Evolutionary conservation across 2,888 invertebrate species (phyloP), one percentile per base, ranked within the genome.

Genomic region (Pilophorus perplexus): DNA sequence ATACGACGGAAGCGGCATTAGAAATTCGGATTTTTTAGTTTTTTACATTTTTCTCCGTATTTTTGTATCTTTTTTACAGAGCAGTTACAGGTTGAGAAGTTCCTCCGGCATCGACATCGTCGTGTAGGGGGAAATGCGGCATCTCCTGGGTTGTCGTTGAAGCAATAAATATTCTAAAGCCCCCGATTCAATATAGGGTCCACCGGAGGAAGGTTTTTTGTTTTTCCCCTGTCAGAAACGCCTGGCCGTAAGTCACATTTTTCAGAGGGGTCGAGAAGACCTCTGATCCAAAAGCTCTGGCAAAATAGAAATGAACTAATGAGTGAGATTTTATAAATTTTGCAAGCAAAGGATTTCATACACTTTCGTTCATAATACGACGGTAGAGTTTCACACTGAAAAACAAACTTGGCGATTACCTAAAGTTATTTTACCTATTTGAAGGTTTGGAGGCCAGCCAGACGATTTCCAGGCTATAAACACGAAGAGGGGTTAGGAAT

Each of bases 1-100:
- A 42, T 22, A 23, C 46, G 48, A 28, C 46, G 62, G 62, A 62
- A 62, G 28, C 46, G 62, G 46, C 62, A 48, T 62, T 48, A 62
- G 28, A n/a, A 18, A 62, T 62, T 28, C 55, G 38, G 38, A 55
- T 55, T 55, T 48, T 37, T 44, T n/a, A 14, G 25, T 8, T 55
- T 37, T 12, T 33, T 55, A 4, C 10, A 25, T 55, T 22, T 42
- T 40, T 12, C 8, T 12, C 18, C 2, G 23, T 40, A 22, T 60
- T 60, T 60, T 14, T 27, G 16, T 44, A 14, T 33, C 18, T 33
- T 2, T 62, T 48, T 44, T 14, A 46, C 23, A 18, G 62, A 62
- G 27, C 44, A 28, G 62, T 62, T 46, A 62, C 33, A 27, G 18
- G 37, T 25, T 46, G 27, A 12, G 33, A n/a, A 46, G 14, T 10